Conservation (phyloP, 1,140 invertebrate species). For the Megathymus violae region DNA sequence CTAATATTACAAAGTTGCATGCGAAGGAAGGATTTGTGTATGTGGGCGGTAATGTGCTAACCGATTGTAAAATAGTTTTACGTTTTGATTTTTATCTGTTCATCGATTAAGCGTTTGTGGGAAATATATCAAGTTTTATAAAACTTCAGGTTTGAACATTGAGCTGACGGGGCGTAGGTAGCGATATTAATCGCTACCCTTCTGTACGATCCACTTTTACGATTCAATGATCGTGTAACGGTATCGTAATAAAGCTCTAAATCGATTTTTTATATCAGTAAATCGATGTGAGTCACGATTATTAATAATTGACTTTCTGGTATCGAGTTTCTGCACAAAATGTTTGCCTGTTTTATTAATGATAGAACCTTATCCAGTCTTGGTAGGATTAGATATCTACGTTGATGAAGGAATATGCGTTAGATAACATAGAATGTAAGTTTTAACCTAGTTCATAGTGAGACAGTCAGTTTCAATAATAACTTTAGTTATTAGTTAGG, state of each 20-base stretch:
- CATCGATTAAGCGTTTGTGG: constrained; percentile 58
- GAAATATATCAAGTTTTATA: constrained; percentile 73
- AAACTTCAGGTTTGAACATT: constrained; percentile 57
- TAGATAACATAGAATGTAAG: too few species aligned
- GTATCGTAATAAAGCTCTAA: constrained; percentile 11
- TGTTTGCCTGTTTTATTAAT: too few species aligned
- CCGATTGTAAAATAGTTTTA: constrained; percentile 36
- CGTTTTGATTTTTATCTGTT: constrained; percentile 59
- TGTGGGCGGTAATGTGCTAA: constrained; percentile 39
- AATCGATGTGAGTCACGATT: too few species aligned
- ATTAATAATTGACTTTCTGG: too few species aligned
- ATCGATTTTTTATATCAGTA: not conserved
- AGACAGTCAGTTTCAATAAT: too few species aligned
- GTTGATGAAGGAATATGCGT: too few species aligned
- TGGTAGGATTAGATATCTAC: too few species aligned
- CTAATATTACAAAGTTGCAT: constrained; percentile 34
- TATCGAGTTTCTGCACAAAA: too few species aligned
- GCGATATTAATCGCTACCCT: constrained; percentile 68
- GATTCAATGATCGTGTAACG: constrained; percentile 54
- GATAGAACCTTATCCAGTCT: too few species aligned
- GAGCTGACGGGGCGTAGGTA: constrained; percentile 72
- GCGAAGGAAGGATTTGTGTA: constrained; percentile 29
- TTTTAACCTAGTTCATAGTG: too few species aligned
- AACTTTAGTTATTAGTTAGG: too few species aligned
- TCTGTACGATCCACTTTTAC: constrained; percentile 60